Evolutionary conservation across 2,113 vertebrate genomes (phyloP).

Genomic region (Ptilorrhoa leucosticta): DNA sequence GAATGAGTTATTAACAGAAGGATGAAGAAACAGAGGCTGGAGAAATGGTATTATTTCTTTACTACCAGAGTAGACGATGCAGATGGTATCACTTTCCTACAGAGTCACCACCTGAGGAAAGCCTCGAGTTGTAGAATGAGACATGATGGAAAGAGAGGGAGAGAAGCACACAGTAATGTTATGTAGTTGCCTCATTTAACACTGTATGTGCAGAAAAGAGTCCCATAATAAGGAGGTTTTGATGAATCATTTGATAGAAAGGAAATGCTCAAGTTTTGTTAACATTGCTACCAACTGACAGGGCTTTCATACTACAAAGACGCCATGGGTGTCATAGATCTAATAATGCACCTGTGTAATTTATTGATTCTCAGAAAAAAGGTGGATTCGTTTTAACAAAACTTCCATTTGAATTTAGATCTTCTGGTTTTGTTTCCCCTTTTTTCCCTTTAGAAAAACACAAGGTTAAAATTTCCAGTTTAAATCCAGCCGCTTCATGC

Average conservation of each 20-base stretch:
- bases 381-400: neutral
- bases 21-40: neutral
- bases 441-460: neutral
- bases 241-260: neutral
- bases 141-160: neutral
- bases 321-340: rapidly evolving
- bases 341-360: neutral
- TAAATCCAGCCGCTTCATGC: neutral
- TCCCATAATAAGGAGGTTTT: neutral
- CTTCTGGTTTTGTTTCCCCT: neutral
- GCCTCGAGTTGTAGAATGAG: neutral
- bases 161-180: neutral
- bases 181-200: neutral
- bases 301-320: neutral
- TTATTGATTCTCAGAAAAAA: neutral
- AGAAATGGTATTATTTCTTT: neutral
- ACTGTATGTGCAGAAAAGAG: neutral
- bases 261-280: neutral
- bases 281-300: neutral
- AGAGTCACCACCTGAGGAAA: neutral
- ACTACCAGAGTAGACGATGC: neutral
- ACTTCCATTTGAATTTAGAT: neutral
- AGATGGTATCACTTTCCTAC: neutral
- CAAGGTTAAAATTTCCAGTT: neutral
- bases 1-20: neutral